phyloP scores from a whole-genome alignment of 2,797 vertebrate genomes.

The Lepus oiostolus region DNA sequence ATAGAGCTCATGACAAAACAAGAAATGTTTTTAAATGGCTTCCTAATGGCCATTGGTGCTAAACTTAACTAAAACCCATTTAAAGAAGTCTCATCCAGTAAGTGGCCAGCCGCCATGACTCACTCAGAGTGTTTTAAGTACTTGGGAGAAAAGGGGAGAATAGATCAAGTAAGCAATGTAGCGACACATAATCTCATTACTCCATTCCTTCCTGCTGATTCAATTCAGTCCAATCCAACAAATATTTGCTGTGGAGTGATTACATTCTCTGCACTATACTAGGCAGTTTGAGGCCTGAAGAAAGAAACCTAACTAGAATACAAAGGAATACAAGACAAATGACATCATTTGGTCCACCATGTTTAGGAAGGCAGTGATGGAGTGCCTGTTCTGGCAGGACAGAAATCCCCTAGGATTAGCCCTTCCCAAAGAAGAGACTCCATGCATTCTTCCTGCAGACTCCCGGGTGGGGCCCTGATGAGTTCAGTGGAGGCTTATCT shows the following conservation, averaged over 20 bases:
- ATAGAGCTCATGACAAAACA: neutral
- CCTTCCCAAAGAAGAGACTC: neutral
- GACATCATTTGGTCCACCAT: neutral
- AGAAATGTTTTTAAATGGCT: neutral
- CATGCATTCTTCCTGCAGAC: neutral
- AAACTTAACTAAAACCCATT: slow-evolving; percentile 34
- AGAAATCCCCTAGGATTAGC: neutral
- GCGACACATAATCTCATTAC: neutral
- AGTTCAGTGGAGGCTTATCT: neutral
- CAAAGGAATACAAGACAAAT: neutral
- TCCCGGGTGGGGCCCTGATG: neutral
- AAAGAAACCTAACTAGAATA: neutral
- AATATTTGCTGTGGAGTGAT: neutral
- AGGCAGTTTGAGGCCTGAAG: neutral
- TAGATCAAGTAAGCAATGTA: neutral
- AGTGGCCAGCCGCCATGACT: neutral
- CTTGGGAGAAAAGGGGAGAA: neutral
- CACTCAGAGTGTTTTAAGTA: neutral
- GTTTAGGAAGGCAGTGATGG: neutral
- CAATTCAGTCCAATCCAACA: neutral
- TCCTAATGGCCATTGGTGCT: neutral
- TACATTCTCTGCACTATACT: neutral
- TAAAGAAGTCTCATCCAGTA: neutral
- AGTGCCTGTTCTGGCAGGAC: neutral
- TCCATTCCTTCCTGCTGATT: neutral